These are phyloP conservation scores for Peromyscus californicus DNA, from an alignment of 2,113 vertebrate species.

Conservation along the genomic window DNA sequence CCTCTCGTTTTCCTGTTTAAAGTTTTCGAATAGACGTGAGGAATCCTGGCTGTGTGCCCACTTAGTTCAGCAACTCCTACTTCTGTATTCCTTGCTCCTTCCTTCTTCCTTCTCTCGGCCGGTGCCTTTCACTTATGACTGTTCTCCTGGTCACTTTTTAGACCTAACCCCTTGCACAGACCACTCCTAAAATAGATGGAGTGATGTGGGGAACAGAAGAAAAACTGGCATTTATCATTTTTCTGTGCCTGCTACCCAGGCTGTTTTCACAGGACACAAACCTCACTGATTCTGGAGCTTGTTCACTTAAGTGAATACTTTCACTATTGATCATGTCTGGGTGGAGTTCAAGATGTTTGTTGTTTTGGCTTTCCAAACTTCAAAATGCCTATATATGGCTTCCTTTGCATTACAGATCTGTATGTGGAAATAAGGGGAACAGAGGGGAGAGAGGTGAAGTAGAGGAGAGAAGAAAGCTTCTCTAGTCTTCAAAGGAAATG, in stretches of 20 bases:
- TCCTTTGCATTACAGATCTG: not conserved
- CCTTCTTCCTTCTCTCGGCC: not conserved
- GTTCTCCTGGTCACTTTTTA: not conserved
- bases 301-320: not conserved
- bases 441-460: not conserved
- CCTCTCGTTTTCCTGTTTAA: not conserved
- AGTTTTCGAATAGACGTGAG: not conserved
- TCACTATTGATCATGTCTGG: not conserved
- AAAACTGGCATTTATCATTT: not conserved
- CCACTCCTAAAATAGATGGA: not conserved
- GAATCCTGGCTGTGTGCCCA: not conserved
- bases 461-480: not conserved
- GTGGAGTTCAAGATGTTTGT: not conserved
- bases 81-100: not conserved
- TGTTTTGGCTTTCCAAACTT: conserved; percentile 27
- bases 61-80: not conserved
- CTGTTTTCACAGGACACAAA: not conserved
- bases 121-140: conserved; percentile 18
- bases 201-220: not conserved
- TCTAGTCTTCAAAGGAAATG: not conserved
- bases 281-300: conserved; percentile 50
- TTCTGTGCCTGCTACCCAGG: not conserved
- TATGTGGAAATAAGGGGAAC: not conserved
- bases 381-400: not conserved
- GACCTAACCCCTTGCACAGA: not conserved